phyloP scores from a whole-genome alignment of 1,140 invertebrate genomes.

The Aradophagus sp. region DNA sequence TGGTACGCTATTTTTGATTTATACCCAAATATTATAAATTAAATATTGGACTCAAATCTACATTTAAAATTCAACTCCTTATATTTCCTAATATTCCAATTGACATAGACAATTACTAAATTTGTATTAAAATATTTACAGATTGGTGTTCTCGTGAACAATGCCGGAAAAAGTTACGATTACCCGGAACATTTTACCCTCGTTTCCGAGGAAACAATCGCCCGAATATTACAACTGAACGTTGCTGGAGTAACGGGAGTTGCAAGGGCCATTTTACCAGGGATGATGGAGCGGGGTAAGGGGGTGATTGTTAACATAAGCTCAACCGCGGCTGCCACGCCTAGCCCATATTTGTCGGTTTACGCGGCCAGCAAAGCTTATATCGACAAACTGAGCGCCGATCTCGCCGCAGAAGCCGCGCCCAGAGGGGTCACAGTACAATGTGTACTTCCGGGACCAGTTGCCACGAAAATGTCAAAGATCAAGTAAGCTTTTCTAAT shows the following conservation, averaged over 20 bases:
- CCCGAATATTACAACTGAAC: conserved; percentile 76
- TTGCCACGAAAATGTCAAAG: conserved; percentile 95
- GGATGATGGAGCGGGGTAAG: conserved; percentile 88
- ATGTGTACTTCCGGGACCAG: conserved; percentile 90
- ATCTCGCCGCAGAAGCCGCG: conserved; percentile 86
- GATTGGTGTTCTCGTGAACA: conserved; percentile 95
- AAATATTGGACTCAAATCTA: too few species aligned
- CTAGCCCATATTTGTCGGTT: conserved; percentile 88
- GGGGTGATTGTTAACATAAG: conserved; percentile 96
- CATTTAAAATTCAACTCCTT: background rate
- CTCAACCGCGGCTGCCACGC: conserved; percentile 86
- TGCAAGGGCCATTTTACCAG: conserved; percentile 86
- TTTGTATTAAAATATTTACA: too few species aligned
- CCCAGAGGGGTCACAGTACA: conserved; percentile 88
- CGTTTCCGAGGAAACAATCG: conserved; percentile 76
- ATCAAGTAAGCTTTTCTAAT: conserved; percentile 80
- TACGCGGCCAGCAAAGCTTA: conserved; percentile 94
- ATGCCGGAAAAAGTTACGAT: conserved; percentile 93
- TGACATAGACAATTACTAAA: too few species aligned
- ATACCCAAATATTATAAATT: too few species aligned
- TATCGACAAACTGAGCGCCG: conserved; percentile 88
- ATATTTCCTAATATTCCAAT: conserved; percentile 2
- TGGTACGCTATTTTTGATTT: too few species aligned
- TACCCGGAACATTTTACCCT: conserved; percentile 90
- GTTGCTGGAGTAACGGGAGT: conserved; percentile 78